These are phyloP conservation scores for Drosophila tropicalis DNA, from an alignment of 1,140 invertebrate species.

Conservation along the genomic window DNA sequence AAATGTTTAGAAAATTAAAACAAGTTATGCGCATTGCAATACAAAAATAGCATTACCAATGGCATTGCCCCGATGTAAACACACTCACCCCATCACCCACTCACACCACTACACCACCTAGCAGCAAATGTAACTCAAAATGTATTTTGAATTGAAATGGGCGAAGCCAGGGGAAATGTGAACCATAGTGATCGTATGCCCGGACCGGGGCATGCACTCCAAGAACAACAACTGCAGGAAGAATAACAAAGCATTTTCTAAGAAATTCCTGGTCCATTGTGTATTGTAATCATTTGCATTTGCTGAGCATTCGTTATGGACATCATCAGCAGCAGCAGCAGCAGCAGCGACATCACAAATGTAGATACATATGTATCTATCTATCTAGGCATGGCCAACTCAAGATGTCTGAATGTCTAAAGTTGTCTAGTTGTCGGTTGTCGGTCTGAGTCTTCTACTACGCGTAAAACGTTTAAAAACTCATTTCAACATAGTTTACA, in stretches of 20 bases:
- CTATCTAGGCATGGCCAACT: slow-evolving; percentile 64
- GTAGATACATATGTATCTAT: slow-evolving; percentile 25
- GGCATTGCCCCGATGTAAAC: slow-evolving; percentile 62
- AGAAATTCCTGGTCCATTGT: slow-evolving; percentile 55
- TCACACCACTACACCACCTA: not conserved
- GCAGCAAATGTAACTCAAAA: slow-evolving; percentile 24
- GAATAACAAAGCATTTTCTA: slow-evolving; percentile 43
- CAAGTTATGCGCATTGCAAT: slow-evolving; percentile 61
- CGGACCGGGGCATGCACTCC: not conserved
- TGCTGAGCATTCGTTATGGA: slow-evolving; percentile 55
- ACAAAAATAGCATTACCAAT: slow-evolving; percentile 62
- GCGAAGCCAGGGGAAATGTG: slow-evolving; percentile 26
- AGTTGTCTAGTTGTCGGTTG: not conserved
- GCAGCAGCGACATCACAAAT: slow-evolving; percentile 23
- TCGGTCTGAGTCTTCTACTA: slow-evolving; percentile 12
- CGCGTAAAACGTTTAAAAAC: slow-evolving; percentile 65
- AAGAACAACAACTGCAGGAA: slow-evolving; percentile 37
- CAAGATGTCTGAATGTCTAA: not conserved
- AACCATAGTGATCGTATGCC: slow-evolving; percentile 58
- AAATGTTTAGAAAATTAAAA: slow-evolving; percentile 67
- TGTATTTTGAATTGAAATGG: slow-evolving; percentile 34
- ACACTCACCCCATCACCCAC: slow-evolving; percentile 28
- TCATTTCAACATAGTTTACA: slow-evolving; percentile 74
- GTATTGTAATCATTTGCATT: slow-evolving; percentile 62
- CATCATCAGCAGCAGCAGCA: slow-evolving; percentile 36